Evolutionary conservation across 1,140 invertebrate genomes (phyloP).

Genomic region (Drosophila albomicans): DNA sequence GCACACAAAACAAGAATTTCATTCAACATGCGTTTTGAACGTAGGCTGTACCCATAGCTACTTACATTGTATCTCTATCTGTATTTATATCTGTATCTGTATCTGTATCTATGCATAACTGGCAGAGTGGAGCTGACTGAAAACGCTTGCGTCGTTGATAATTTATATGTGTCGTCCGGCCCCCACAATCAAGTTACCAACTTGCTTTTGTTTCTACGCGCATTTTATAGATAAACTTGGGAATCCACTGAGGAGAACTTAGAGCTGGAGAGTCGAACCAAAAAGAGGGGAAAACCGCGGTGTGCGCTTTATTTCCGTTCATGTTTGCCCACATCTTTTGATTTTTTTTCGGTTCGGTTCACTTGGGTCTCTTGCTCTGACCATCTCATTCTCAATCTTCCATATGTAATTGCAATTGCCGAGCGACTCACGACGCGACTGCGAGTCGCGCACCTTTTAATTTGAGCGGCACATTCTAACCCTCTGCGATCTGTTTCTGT

Average conservation of each 20-base stretch:
- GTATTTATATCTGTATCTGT: constrained; percentile 37
- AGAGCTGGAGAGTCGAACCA: neutral
- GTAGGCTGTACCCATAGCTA: constrained; percentile 66
- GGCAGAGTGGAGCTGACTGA: constrained; percentile 16
- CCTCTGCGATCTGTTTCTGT: constrained; percentile 13
- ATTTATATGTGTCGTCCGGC: constrained; percentile 82
- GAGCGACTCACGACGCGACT: constrained; percentile 64
- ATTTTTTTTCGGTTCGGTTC: constrained; percentile 46
- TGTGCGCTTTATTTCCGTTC: constrained; percentile 77
- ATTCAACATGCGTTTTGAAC: constrained; percentile 56
- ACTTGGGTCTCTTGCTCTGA: constrained; percentile 18
- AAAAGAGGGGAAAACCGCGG: constrained; percentile 9
- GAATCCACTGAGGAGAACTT: neutral
- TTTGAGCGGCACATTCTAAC: constrained; percentile 68
- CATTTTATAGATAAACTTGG: constrained; percentile 49
- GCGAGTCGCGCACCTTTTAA: constrained; percentile 67
- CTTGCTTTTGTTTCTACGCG: constrained; percentile 71
- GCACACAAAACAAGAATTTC: constrained; percentile 38
- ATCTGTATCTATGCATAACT: constrained; percentile 56
- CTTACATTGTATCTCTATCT: constrained; percentile 45
- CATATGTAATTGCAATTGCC: constrained; percentile 80
- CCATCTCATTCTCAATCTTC: constrained; percentile 57
- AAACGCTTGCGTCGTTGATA: constrained; percentile 61
- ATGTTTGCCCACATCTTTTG: constrained; percentile 69
- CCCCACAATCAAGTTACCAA: constrained; percentile 78